Evolutionary conservation across 2,888 invertebrate genomes (phyloP), one percentile per base, ranked within the genome.

Genomic region (Tachina grossa): DNA sequence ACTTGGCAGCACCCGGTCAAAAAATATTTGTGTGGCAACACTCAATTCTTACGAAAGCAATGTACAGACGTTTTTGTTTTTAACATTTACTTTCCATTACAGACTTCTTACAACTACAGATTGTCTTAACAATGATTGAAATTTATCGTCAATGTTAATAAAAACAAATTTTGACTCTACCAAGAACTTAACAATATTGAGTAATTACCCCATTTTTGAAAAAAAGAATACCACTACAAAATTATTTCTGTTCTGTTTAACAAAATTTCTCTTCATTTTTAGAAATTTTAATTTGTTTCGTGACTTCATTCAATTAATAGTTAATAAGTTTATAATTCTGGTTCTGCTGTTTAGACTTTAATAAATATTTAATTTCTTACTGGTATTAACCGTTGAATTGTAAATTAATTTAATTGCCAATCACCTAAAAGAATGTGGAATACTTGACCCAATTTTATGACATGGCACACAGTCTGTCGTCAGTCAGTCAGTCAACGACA

Each of bases 361-460:
- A n/a, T 66, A 51, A 69, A 22, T 45, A 43, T 61, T 78, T 43
- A 61, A 61, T 51, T 69, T 51, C n/a, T 69, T 41, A 43, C 19
- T 14, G 43, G 10, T 61, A 19, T 76, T 79, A 85, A 85, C 79
- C 72, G 83, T 68, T 57, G 72, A 80, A 72, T 76, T 76, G 31
- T 68, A 83, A 79, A 83, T 83, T 71, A 79, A 85, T 75, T 85
- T 71, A 83, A 83, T 83, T 85, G 85, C 79, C 83, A 85, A 76
- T 83, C 85, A 76, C 83, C 85, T 49, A 66, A 83, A 85, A 83
- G 83, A 85, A 85, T 85, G 83, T 83, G 71, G 79, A 85, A 49
- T 77, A 76, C 11, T 83, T 83, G 85, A 85, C 85, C 85, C 41
- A 85, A 83, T 85, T 85, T 76, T 57, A 5, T 47, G 51, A 59